These are phyloP conservation scores for Sebastes alutus DNA, from an alignment of 2,797 vertebrate species.

Conservation along the genomic window DNA sequence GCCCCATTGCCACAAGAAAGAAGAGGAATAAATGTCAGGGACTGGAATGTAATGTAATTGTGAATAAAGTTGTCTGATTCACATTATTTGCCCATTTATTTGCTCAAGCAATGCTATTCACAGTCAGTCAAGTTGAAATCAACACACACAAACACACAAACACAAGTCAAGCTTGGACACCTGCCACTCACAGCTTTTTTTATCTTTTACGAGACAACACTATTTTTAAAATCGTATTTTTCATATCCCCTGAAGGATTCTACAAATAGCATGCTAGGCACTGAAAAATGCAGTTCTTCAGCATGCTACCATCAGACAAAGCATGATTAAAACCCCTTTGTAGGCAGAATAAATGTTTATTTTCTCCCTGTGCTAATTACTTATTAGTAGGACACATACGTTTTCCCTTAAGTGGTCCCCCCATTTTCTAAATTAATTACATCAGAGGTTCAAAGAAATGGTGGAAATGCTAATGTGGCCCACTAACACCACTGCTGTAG, in stretches of 20 bases:
- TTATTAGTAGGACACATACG: slow-evolving; percentile 70
- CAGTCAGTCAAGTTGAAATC: not conserved
- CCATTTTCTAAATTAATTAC: slow-evolving; percentile 75
- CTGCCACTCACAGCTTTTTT: slow-evolving; percentile 16
- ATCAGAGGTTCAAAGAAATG: slow-evolving; percentile 65
- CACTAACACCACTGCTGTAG: slow-evolving; percentile 60
- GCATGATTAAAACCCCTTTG: slow-evolving; percentile 33
- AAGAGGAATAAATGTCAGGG: not conserved
- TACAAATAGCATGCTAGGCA: slow-evolving; percentile 7
- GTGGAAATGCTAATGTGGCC: slow-evolving; percentile 71
- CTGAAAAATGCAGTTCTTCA: slow-evolving; percentile 26
- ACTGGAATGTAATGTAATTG: too few relatives aligned
- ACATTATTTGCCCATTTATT: too few relatives aligned
- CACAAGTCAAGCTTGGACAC: not conserved
- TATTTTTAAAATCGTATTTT: slow-evolving; percentile 28
- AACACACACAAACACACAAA: not conserved
- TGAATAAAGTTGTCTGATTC: not conserved
- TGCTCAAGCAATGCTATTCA: not conserved
- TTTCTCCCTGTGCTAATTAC: slow-evolving; percentile 58
- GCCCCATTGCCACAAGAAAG: not conserved
- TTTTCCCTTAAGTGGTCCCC: slow-evolving; percentile 65
- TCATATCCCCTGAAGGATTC: not conserved
- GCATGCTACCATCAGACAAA: slow-evolving; percentile 15
- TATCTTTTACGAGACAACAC: not conserved
- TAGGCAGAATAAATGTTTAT: slow-evolving; percentile 56